Base-by-base conservation (phyloP, 2,888 invertebrate species). In the Pollenia amentaria region DNA sequence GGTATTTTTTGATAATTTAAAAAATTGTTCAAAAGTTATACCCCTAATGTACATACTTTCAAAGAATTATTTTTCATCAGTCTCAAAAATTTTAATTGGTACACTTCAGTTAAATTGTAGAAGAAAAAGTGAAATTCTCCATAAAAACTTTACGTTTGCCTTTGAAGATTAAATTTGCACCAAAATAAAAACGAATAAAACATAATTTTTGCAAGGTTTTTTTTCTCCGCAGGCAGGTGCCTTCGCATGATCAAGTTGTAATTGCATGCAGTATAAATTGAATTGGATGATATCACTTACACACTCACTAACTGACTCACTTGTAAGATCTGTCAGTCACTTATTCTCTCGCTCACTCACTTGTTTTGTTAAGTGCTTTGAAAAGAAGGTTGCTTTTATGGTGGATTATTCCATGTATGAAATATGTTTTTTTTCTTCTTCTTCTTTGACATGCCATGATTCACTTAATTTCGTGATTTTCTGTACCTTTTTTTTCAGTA, bases 221-320 rank as follows among this genome's bases (percentile, higher is more conserved):
- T 73, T 57, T 7, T 48, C 29, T 29, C 29, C 29, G 29, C 29
- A 29, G 3, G 29, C 29, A 29, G 3, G 4, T 42, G 44, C 53
- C 40, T 83, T 83, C 12, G 57, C 78, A 84, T 78, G 73, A 78
- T 73, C 73, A 73, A 78, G 53, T 69, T 69, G 78, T 84, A 73
- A 78, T 73, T 84, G 76, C 76, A 83, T 83, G 82, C 62, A 9
- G 55, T 72, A 55, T 77, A 29, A 14, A 60, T 62, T 16, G 55
- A 40, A 11, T 48, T 62, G 48, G 8, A 62, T 81, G 73, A 73
- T 55, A 75, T 81, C 65, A 81, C 65, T 75, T 21, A 18, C 48
- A 46, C 48, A 62, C 62, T 48, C 64, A 65, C 12, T 51, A 14
- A 51, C 29, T 29, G 29, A 70, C 11, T 40, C 21, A 62, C 40